Evolutionary conservation across 2,888 invertebrate species (phyloP).

Genomic region (Philopedon plagiatum): DNA sequence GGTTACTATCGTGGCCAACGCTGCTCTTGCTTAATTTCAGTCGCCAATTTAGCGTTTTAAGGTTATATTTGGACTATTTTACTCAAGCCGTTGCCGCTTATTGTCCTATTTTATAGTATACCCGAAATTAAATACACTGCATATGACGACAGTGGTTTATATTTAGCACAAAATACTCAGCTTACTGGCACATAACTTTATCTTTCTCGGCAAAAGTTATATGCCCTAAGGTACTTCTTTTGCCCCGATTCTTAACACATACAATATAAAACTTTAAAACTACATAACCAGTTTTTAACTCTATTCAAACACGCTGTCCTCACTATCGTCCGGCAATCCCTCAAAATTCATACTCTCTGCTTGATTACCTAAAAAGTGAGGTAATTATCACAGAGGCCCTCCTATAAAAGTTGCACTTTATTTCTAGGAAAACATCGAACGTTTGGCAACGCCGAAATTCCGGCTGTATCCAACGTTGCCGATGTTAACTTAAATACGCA

Average conservation of each 20-base stretch:
- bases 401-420: too few species aligned
- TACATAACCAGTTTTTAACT: constrained; percentile 25
- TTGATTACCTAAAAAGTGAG: constrained; percentile 56
- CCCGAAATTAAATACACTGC: constrained; percentile 11
- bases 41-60: constrained; percentile 9
- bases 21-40: too few species aligned
- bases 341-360: constrained; percentile 58
- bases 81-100: not conserved
- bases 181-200: constrained; percentile 10
- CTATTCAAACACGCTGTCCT: constrained; percentile 60
- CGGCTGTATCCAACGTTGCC: too few species aligned
- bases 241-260: constrained; percentile 11
- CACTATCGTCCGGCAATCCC: constrained; percentile 65
- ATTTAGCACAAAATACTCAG: not conserved
- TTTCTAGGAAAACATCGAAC: too few species aligned
- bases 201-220: not conserved
- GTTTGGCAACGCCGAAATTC: too few species aligned
- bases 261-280: constrained; percentile 26
- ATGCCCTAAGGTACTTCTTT: not conserved
- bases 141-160: not conserved
- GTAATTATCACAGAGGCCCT: too few species aligned
- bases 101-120: not conserved
- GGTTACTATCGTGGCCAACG: too few species aligned
- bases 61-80: constrained; percentile 10
- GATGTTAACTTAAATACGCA: too few species aligned